Conservation (phyloP, 2,888 invertebrate species). For the Agonopterix subpropinquella region DNA sequence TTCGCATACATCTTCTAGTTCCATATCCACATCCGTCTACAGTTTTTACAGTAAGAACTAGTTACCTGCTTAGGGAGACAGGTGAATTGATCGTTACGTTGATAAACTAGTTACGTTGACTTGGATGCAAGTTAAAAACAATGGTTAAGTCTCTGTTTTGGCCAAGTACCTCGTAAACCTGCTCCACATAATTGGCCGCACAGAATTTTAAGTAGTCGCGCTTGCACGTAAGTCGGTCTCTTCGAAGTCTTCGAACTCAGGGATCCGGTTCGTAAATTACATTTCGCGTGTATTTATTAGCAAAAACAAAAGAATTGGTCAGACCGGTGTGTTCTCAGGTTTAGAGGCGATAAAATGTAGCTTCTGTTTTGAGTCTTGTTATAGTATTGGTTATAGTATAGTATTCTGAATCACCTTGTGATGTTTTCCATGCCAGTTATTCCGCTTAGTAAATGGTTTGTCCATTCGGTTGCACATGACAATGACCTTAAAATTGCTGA, state of each 20-base stretch:
- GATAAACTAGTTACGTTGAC: constrained; percentile 1
- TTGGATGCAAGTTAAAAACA: constrained; percentile 1
- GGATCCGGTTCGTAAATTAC: constrained; percentile 14
- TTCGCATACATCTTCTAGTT: too few relatives aligned
- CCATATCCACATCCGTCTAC: neutral
- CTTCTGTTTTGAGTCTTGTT: neutral
- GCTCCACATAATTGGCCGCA: constrained; percentile 23
- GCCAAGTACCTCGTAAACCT: constrained; percentile 17
- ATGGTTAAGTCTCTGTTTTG: constrained; percentile 7
- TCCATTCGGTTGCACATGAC: too few relatives aligned
- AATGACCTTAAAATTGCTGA: too few relatives aligned
- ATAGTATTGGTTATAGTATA: too few relatives aligned
- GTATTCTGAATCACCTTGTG: neutral
- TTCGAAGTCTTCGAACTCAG: neutral
- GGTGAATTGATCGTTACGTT: constrained; percentile 1
- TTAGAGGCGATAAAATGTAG: neutral
- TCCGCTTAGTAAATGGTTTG: too few relatives aligned
- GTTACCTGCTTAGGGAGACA: neutral
- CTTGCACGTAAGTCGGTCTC: constrained; percentile 3
- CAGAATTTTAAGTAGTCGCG: constrained; percentile 17
- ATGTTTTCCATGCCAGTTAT: too few relatives aligned
- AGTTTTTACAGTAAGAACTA: neutral
- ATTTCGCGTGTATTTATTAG: neutral
- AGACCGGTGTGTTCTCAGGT: neutral
- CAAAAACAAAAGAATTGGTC: constrained; percentile 11